Evolutionary conservation across 2,888 invertebrate genomes (phyloP).

Genomic region (Rhagophthalmus giganteus): DNA sequence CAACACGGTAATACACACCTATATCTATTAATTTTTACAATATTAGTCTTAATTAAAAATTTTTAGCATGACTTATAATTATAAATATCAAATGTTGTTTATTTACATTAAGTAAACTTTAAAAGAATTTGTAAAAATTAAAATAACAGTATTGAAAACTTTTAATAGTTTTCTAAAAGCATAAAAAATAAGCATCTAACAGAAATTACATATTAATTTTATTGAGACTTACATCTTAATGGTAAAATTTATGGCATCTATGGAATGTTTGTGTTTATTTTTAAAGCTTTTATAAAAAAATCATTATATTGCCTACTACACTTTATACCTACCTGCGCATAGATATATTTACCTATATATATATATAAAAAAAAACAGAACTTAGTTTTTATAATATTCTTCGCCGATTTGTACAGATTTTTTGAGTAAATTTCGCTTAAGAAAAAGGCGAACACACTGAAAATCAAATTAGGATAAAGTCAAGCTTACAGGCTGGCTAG

Average conservation of each 20-base stretch:
- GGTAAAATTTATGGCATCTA: constrained; percentile 37
- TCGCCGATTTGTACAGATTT: too few species aligned
- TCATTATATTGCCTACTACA: constrained; percentile 49
- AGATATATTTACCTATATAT: too few species aligned
- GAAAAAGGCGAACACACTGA: constrained; percentile 14
- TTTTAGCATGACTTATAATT: constrained; percentile 19
- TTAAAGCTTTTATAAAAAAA: constrained; percentile 41
- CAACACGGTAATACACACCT: constrained; percentile 32
- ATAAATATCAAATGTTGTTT: constrained; percentile 33
- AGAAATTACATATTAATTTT: too few species aligned
- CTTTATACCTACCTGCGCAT: constrained; percentile 40
- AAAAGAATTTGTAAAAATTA: too few species aligned
- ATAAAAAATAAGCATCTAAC: too few species aligned
- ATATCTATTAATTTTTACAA: constrained; percentile 28
- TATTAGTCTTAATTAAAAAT: constrained; percentile 22
- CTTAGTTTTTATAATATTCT: too few species aligned
- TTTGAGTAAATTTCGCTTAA: too few species aligned
- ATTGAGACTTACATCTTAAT: too few species aligned
- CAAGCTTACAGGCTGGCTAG: constrained; percentile 20
- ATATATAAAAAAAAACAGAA: too few species aligned
- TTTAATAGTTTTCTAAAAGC: too few species aligned
- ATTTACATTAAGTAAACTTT: constrained; percentile 44
- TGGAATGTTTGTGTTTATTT: constrained; percentile 43
- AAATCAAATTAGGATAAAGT: constrained; percentile 11
- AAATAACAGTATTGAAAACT: too few species aligned